Evolutionary conservation across 2,113 vertebrate species (phyloP).

Genomic region (Aythya baeri): DNA sequence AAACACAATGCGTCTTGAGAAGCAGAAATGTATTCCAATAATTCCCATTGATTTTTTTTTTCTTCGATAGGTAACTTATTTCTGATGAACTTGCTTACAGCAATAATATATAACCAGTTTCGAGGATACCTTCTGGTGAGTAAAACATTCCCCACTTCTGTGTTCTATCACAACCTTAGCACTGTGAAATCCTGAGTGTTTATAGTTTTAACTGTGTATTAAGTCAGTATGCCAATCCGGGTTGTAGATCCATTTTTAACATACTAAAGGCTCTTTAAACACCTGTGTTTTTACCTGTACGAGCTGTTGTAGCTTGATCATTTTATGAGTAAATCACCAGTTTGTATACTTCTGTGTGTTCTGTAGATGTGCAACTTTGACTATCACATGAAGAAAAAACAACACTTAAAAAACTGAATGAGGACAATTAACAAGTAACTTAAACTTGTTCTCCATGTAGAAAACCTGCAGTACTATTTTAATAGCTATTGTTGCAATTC

Average conservation of each 20-base stretch:
- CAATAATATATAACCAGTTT: conserved; percentile 98
- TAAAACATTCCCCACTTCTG: background rate
- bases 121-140: conserved; percentile 97
- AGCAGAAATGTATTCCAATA: background rate
- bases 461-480: background rate
- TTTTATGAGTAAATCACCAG: background rate
- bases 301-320: background rate
- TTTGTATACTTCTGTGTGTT: background rate
- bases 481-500: background rate
- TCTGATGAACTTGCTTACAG: conserved; percentile 96
- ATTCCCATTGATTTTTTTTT: background rate
- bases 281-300: background rate
- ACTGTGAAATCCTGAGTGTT: background rate
- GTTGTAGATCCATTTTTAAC: background rate
- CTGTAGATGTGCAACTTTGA: background rate
- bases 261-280: background rate
- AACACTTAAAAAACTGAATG: background rate
- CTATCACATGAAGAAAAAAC: fast-evolving
- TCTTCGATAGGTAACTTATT: conserved; percentile 88
- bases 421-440: background rate
- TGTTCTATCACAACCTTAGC: background rate
- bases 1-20: background rate
- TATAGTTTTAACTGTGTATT: background rate
- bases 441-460: background rate
- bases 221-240: background rate